Evolutionary conservation across 2,888 invertebrate genomes (phyloP).

Genomic region (Augochlorella aurata): DNA sequence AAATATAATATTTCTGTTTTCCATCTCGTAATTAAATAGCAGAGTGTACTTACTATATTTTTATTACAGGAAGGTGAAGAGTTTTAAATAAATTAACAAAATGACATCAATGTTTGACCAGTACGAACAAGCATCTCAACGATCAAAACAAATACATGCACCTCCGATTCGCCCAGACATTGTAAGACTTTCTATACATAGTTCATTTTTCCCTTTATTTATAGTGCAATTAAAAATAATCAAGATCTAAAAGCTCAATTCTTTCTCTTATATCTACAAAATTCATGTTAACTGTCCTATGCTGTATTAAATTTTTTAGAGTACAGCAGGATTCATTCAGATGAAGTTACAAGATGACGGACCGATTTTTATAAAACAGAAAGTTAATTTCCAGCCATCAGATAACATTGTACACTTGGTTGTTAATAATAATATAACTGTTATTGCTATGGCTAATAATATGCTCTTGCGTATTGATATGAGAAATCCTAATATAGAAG

Average conservation of each 20-base stretch:
- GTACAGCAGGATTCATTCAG: conserved; percentile 84
- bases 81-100: conserved; percentile 37
- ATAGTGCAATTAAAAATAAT: background rate
- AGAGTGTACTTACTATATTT: background rate
- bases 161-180: conserved; percentile 82
- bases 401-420: conserved; percentile 91
- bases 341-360: conserved; percentile 88
- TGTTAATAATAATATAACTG: conserved; percentile 91
- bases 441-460: conserved; percentile 92
- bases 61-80: conserved; percentile 1
- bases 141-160: conserved; percentile 79
- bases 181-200: conserved; percentile 75
- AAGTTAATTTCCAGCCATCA: conserved; percentile 90
- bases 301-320: conserved; percentile 71
- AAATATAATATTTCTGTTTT: background rate
- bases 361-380: conserved; percentile 93
- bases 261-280: too few relatives aligned
- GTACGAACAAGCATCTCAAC: conserved; percentile 90
- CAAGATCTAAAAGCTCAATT: too few relatives aligned
- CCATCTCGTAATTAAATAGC: background rate
- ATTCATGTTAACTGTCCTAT: background rate
- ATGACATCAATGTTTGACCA: conserved; percentile 94
- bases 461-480: conserved; percentile 91
- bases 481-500: conserved; percentile 90
- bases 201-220: background rate